These are phyloP conservation scores for Entomobrya proxima DNA, from an alignment of 2,888 invertebrate genomes.

Conservation along the genomic window DNA sequence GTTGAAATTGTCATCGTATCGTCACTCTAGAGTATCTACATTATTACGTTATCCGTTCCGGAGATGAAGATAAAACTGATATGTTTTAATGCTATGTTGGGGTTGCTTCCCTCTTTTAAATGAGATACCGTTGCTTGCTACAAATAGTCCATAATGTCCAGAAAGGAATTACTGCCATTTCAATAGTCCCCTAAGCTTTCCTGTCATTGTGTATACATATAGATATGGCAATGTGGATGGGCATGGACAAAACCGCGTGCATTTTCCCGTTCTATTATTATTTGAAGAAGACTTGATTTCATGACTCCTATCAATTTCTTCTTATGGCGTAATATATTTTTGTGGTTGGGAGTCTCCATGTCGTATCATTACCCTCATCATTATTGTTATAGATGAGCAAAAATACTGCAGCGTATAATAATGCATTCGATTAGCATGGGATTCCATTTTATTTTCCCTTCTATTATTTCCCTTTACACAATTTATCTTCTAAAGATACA, in stretches of 20 bases:
- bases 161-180: not conserved
- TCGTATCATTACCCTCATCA: constrained; percentile 35
- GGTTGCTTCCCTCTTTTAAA: not conserved
- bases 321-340: not conserved
- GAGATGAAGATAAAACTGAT: not conserved
- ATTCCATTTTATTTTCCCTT: constrained; percentile 17
- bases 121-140: not conserved
- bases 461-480: constrained; percentile 1
- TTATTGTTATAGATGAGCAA: constrained; percentile 18
- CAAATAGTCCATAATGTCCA: constrained; percentile 26
- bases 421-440: not conserved
- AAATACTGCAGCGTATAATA: not conserved
- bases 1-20: constrained; percentile 30
- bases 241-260: not conserved
- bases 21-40: not conserved
- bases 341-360: not conserved
- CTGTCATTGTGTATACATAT: constrained; percentile 12
- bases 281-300: constrained; percentile 20
- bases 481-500: constrained; percentile 12
- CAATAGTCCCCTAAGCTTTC: not conserved
- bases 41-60: not conserved
- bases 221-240: too few relatives aligned
- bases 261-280: constrained; percentile 9
- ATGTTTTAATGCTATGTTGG: not conserved
- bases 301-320: not conserved